Conservation (phyloP, 2,888 invertebrate species). For the Macaria liturata region DNA sequence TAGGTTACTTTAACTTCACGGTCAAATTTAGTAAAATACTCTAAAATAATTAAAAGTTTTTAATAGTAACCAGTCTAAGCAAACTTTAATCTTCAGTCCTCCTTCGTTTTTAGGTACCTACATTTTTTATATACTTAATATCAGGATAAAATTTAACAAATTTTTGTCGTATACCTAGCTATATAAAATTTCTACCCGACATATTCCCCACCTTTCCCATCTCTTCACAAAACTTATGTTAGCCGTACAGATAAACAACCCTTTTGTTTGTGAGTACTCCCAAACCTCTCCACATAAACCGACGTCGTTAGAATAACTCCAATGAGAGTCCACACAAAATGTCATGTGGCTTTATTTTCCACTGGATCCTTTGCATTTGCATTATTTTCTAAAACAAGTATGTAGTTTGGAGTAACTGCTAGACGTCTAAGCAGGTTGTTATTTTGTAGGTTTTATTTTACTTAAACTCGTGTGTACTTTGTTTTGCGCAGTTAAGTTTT, state of each 20-base stretch:
- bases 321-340: constrained; percentile 33
- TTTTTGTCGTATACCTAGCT: no score
- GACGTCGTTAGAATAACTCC: constrained; percentile 36
- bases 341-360: constrained; percentile 28
- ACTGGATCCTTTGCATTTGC: constrained; percentile 21
- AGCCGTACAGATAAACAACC: constrained; percentile 36
- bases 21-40: no score
- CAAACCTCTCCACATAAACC: constrained; percentile 36
- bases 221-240: constrained; percentile 37
- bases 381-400: constrained; percentile 10
- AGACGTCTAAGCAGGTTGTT: no score
- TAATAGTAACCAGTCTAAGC: no score
- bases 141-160: no score
- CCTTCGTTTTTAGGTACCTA: no score
- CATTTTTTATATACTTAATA: no score
- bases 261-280: constrained; percentile 51
- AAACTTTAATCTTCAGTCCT: no score
- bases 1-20: no score
- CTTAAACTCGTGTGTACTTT: background rate
- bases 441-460: no score
- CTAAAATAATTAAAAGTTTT: no score
- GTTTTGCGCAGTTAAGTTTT: background rate
- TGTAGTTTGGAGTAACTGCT: background rate
- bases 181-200: constrained; percentile 1
- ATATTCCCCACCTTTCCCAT: background rate